Evolutionary conservation across 2,888 invertebrate genomes (phyloP), one percentile per base, ranked within the genome.

Genomic region (Sinodicranocentrus sp.): DNA sequence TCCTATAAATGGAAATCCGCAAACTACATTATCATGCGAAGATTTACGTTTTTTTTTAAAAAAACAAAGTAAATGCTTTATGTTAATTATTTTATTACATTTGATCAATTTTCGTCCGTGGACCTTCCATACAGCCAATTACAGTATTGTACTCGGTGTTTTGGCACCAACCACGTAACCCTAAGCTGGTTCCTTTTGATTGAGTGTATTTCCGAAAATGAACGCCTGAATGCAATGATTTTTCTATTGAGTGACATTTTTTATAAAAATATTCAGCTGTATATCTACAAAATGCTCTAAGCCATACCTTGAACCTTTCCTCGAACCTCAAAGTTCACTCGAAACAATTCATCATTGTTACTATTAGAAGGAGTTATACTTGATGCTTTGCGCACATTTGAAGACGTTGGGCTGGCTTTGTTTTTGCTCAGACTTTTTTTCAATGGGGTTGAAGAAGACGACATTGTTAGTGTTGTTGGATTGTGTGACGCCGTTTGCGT

Each of bases 81-180:
- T 48, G 48, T 48, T 48, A 6, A 33, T 10, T 48, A 17, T 5
- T n/a, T 3, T n/a, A 13, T 48, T 72, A 84, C 85, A 85, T 85
- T 79, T 83, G 79, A 5, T 85, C 85, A 57, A 80, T 44, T 67
- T 83, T 73, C 0, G 67, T 23, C 19, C 76, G 61, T n/a, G 82
- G 82, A 0, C 85, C 85, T 67, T 85, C 82, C 68, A 85, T 68
- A 89, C 77, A 92, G 92, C 1, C 95, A 21, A 93, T 91, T 0
- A 95, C 95, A 0, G 95, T 94, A 2, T 93, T 94, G 48, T 91
- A 89, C 0, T 91, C 89, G 0, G 95, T 95, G 89, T 95, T 95
- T 92, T 92, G 94, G 89, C 95, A 95, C 94, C 94, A 95, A 15
- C 95, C 95, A 84, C 91, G 92, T 1, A 95, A 89, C 0, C 93